Base-by-base conservation (phyloP, 2,113 vertebrate genomes). In the Dascyllus trimaculatus region DNA sequence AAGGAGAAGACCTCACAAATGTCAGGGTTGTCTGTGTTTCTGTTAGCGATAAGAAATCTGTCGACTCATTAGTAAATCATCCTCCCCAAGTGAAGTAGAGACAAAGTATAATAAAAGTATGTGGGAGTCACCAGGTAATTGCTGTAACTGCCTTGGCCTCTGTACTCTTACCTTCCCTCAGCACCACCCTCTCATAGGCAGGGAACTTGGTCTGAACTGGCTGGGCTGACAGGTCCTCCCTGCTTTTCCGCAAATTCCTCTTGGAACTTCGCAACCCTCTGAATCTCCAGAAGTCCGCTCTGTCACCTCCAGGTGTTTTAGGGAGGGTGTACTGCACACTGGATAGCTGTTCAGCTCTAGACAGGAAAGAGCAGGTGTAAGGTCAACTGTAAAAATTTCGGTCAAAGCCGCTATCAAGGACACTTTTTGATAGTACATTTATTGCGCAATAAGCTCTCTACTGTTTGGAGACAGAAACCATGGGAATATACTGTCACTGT, bases 151-250 rank as follows among this genome's bases (percentile, higher is more conserved):
- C 19, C 4, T 10, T 58, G 14, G 1, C 9, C 5, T 54, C 7
- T 58, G 32, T 25, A 24, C 6, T 22, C 85, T 64, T 85, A 99
- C 98, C 98, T 96, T 99, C 98, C 85, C 98, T 95, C 82, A 99
- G 97, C 86, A 99, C 98, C 77, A 99, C 98, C 84, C 98, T 95
- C 88, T 99, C 98, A 15, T 99, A 99, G 1, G 98, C 98, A 35
- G 98, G 98, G 88, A 99, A 99, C 91, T 99, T 99, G 0, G 98
- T 99, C 79, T 99, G 98, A 81, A 99, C 98, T 11, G 98, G 98
- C 14, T 99, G 98, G 43, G 97, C 98, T 0, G 98, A 98, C 82
- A 99, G 92, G 86, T 99, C 98, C 79, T 99, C 98, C 89, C 98
- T 94, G 88, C 98, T 99, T 90, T 99, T 99, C 43, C 98, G 94